Base-by-base conservation (phyloP, 2,888 invertebrate species). In the Ceramica pisi region DNA sequence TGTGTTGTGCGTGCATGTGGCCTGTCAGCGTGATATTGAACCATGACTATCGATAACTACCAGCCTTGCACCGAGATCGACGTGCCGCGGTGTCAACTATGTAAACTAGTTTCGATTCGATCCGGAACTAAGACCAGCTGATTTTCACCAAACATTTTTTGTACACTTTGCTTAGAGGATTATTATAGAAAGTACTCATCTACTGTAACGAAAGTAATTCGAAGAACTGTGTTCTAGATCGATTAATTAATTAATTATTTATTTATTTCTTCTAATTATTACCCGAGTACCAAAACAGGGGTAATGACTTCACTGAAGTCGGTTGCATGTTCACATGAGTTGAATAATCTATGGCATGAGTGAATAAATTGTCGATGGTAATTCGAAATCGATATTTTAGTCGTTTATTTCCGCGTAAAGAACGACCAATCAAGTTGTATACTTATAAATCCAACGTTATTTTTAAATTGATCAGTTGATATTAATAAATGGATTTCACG, bases 151-250 rank as follows among this genome's bases (percentile, higher is more conserved):
- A 81, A 84, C 83, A 86, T 90, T 90, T 91, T 92, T 90, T 89
- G 81, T 83, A 21, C 71, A 63, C 66, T 74, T 81, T 80, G 80
- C 78, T 87, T 81, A 78, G 86, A 88, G 86, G 88, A 89, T 88
- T 78, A 86, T 78, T 82, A 71, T 92, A 92, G 92, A 93, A 93
- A 92, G 93, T 91, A 87, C 89, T 86, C 75, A 86, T 71, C 80
- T 85, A 67, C 78, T 72, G 75, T 79, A 88, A 90, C 85, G 92
- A 92, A 92, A 93, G 92, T 90, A 71, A 77, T 85, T 84, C 85
- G 48, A 14, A 74, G 85, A 85, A 84, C 19, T 72, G 76, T 67
- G 41, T 80, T 75, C 64, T 69, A 67, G 64, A 73, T 65, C 50
- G 35, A 75, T 69, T 67, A 7, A 48, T 70, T 66, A 57, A 69